Evolutionary conservation across 2,888 invertebrate species (phyloP).

Genomic region (Achlya flavicornis): DNA sequence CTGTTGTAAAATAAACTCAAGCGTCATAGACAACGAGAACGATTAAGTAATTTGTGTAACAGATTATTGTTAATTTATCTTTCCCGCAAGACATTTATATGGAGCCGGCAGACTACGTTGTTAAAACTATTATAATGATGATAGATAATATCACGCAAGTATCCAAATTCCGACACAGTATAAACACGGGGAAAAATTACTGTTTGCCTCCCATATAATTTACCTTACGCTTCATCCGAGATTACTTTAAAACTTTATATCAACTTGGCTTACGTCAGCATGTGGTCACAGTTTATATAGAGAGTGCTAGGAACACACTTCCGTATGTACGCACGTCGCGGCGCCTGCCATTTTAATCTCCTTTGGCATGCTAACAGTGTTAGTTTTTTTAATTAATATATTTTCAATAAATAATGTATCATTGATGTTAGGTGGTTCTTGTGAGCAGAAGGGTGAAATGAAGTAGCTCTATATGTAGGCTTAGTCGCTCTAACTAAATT

Average conservation of each 20-base stretch:
- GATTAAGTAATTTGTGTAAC: too few relatives aligned
- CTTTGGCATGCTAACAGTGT: too few relatives aligned
- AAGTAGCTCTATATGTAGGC: too few relatives aligned
- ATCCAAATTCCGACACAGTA: slow-evolving; percentile 8
- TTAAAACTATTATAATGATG: slow-evolving; percentile 9
- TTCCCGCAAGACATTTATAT: slow-evolving; percentile 7
- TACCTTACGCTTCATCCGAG: slow-evolving; percentile 3
- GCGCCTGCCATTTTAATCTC: too few relatives aligned
- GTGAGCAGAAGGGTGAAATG: too few relatives aligned
- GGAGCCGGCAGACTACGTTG: slow-evolving; percentile 2
- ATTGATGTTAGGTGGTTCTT: too few relatives aligned
- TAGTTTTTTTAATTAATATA: too few relatives aligned
- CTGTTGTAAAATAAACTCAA: too few relatives aligned
- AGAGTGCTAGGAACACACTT: neutral
- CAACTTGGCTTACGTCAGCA: slow-evolving; percentile 5
- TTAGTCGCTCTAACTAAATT: too few relatives aligned
- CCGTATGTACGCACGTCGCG: neutral
- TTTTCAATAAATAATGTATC: too few relatives aligned
- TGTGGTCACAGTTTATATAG: neutral
- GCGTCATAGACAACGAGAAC: too few relatives aligned
- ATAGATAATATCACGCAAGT: slow-evolving; percentile 11
- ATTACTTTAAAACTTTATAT: slow-evolving; percentile 2
- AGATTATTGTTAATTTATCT: neutral
- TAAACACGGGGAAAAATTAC: slow-evolving; percentile 4
- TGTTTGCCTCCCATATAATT: slow-evolving; percentile 1